Conservation (phyloP, 2,113 vertebrate genomes). For the Heloderma charlesbogerti region DNA sequence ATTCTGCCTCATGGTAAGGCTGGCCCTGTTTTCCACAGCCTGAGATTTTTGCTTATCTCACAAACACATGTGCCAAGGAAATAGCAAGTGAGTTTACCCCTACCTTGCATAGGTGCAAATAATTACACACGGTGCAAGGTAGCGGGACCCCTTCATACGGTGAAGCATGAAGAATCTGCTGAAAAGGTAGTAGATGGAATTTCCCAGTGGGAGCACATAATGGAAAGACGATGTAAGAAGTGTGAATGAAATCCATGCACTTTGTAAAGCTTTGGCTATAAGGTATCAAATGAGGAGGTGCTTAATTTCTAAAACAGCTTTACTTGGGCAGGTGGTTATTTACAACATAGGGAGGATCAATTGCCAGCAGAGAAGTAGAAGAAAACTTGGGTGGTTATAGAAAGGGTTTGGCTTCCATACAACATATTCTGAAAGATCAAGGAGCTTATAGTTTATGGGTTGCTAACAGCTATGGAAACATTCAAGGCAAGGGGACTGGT, state of each 20-base stretch:
- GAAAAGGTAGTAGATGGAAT: conserved; percentile 9
- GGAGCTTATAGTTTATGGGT: background rate
- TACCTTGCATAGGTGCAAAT: conserved; percentile 47
- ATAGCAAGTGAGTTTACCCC: conserved; percentile 59
- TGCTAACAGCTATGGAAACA: conserved; percentile 19
- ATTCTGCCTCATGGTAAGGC: background rate
- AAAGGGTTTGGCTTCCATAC: background rate
- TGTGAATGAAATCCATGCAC: conserved; percentile 1
- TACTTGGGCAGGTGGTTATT: conserved; percentile 24
- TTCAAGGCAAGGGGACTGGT: conserved; percentile 17
- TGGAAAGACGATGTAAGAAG: background rate
- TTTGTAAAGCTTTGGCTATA: background rate
- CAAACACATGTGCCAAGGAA: conserved; percentile 45
- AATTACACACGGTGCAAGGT: conserved; percentile 12
- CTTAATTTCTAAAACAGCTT: conserved; percentile 42
- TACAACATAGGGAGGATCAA: background rate
- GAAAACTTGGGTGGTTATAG: rapidly evolving
- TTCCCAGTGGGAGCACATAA: conserved; percentile 24
- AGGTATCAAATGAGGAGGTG: conserved; percentile 3
- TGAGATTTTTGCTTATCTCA: conserved; percentile 3
- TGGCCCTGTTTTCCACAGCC: background rate
- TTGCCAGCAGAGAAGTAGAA: conserved; percentile 12
- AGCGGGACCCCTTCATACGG: conserved; percentile 10
- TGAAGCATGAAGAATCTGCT: background rate
- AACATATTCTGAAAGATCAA: conserved; percentile 37